Evolutionary conservation across 2,888 invertebrate species (phyloP), one percentile per base, ranked within the genome.

Genomic region (Platycheirus rosarum): DNA sequence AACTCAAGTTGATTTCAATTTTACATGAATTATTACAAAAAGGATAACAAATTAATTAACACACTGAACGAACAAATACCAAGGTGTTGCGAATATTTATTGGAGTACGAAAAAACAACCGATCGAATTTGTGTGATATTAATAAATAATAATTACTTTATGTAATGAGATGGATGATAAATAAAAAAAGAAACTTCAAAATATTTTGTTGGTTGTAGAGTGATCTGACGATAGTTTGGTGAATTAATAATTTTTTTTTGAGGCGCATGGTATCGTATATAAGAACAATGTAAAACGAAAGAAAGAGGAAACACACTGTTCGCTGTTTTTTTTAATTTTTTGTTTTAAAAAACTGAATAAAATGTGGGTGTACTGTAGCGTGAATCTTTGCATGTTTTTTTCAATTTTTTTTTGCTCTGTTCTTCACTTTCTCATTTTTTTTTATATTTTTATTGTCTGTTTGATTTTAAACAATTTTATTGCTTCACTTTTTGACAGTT

Each of bases 391-490:
- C 60, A 44, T 60, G 60, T 60, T 60, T 42, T 44, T 60, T 42
- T 35, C 16, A 29, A 7, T 16, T 44, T 60, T 60, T 68, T 32
- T 69, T n/a, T 51, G 51, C 62, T 69, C 16, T 26, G 53, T 51
- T 68, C 63, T 70, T 71, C 57, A 48, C 69, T 75, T 82, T 76
- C 62, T 70, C 70, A 75, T 66, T 84, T 62, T 73, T 55, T 73
- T 18, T 35, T 62, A 68, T 73, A 71, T 78, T 73, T 76, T 84
- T 84, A 78, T 84, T 78, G 77, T 68, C 84, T 84, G 84, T 78
- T 84, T 84, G 84, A 84, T 84, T 76, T 84, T 84, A 84, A 84
- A 78, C 77, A 84, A 84, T 84, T 84, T 84, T 84, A 84, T 84
- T 84, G 78, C 84, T 60, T 84, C 71, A 78, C 63, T 62, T 78